These are phyloP conservation scores for Hymenopus coronatus DNA, from an alignment of 2,888 invertebrate genomes.

Conservation along the genomic window DNA sequence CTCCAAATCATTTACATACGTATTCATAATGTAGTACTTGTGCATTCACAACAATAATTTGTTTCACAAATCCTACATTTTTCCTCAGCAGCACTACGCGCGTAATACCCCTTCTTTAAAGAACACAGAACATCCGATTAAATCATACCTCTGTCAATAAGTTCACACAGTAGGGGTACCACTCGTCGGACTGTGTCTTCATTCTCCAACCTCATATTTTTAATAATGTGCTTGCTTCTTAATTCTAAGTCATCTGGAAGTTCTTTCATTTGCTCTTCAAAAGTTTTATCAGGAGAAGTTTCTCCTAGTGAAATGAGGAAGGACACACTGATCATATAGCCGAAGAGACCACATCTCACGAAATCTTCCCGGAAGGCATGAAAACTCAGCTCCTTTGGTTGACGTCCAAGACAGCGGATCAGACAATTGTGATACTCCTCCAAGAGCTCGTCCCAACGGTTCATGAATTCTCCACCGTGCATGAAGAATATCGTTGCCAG, in stretches of 20 bases:
- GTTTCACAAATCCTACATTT: too few relatives aligned
- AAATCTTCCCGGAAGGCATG: not conserved
- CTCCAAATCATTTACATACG: too few relatives aligned
- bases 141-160: not conserved
- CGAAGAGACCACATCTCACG: not conserved
- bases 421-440: not conserved
- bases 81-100: too few relatives aligned
- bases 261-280: not conserved
- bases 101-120: too few relatives aligned
- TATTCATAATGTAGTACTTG: too few relatives aligned
- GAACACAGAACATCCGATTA: not conserved
- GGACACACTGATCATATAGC: not conserved
- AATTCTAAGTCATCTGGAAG: not conserved
- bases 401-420: not conserved
- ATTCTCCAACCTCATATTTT: not conserved
- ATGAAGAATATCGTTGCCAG: conserved; percentile 44
- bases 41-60: too few relatives aligned
- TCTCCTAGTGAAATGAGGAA: not conserved
- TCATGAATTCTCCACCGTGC: conserved; percentile 31
- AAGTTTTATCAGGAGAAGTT: not conserved
- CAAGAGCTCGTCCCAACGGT: not conserved
- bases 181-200: not conserved
- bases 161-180: not conserved
- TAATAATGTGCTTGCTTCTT: not conserved
- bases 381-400: not conserved